Evolutionary conservation across 2,113 vertebrate genomes (phyloP), one percentile per base, ranked within the genome.

Genomic region (Xiphophorus maculatus): DNA sequence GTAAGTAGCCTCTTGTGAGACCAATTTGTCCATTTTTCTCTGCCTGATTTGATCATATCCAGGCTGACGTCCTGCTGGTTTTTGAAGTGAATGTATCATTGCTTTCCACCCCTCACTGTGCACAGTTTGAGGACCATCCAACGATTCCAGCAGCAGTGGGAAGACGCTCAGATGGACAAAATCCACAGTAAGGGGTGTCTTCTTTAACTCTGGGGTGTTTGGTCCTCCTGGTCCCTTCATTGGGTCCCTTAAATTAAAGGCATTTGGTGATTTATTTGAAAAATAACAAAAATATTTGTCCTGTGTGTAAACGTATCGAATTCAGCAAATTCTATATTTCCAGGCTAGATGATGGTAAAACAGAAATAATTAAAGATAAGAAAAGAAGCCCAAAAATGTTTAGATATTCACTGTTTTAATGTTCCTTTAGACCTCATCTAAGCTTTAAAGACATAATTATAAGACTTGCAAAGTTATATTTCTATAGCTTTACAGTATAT

Each of bases 161-260:
- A 32, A 0, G 40, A 75, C 54, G 40, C 73, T 69, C 51, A 33
- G 25, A 0, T 51, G 37, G n/a, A 66, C 54, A 74, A 69, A 74
- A 87, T 81, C 82, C 27, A 79, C 68, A 77, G 71, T 76, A 62
- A 51, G 75, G 65, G 77, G 64, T 63, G 66, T 76, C 51, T 65
- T 71, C 66, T 71, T 22, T 25, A 60, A 71, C 78, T 68, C 58
- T 63, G 40, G 4, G 48, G 63, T 82, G 76, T 85, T 79, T 73
- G 61, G 65, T 80, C 25, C 32, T n/a, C 35, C 25, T 29, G 28
- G 44, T 71, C 64, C 27, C 78, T 74, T 73, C 71, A 48, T 62
- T 71, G 62, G 71, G 61, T 70, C 35, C 65, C 61, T 4, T 4
- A 67, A 58, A 79, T 88, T 66, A 83, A 84, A 87, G 66, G 15